Percentiles rank a stretch among this genome's conserved stretches.
These are phyloP conservation scores for Bubo bubo DNA, from an alignment of 2,113 vertebrate genomes.

Conservation along the genomic window DNA sequence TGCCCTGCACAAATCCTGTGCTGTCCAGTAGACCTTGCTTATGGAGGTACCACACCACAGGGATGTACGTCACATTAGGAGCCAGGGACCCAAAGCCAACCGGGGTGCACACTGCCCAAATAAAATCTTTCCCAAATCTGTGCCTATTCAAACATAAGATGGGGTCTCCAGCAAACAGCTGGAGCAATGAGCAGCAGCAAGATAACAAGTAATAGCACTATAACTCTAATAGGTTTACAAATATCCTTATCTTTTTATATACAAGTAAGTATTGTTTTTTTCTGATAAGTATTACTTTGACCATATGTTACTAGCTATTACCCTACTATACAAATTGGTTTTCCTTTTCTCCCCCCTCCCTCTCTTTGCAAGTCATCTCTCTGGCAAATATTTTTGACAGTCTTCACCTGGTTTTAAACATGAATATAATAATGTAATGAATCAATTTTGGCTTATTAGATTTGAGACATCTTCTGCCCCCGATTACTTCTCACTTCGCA, in stretches of 20 bases:
- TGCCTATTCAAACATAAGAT: not conserved
- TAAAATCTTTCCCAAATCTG: not conserved
- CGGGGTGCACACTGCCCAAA: not conserved
- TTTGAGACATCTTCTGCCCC: not conserved
- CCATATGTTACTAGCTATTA: not conserved
- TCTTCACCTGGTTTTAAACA: not conserved
- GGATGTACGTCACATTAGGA: not conserved
- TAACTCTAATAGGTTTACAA: not conserved
- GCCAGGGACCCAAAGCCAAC: not conserved
- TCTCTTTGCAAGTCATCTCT: not conserved
- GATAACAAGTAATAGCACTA: not conserved
- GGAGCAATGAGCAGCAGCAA: not conserved
- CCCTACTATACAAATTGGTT: not conserved
- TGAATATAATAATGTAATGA: not conserved
- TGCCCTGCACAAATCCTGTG: not conserved
- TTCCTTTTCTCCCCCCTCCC: not conserved
- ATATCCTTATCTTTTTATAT: not conserved
- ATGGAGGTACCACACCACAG: not conserved
- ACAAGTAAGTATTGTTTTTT: not conserved
- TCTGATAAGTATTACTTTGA: not conserved
- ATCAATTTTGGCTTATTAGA: not conserved
- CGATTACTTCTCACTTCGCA: not conserved
- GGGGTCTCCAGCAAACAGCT: not conserved
- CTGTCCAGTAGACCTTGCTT: not conserved
- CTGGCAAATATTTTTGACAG: not conserved